Evolutionary conservation across 2,888 invertebrate species (phyloP).

Genomic region (Morpho achilles): DNA sequence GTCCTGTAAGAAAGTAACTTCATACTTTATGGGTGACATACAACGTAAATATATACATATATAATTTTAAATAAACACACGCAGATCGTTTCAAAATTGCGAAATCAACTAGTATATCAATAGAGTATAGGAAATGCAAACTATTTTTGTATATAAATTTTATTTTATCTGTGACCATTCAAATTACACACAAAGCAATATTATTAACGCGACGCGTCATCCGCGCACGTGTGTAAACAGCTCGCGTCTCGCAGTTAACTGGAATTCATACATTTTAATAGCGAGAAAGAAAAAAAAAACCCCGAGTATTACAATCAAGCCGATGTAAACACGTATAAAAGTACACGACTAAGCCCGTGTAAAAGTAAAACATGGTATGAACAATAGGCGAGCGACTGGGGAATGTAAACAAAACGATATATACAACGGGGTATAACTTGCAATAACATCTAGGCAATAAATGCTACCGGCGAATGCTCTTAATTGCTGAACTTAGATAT

Average conservation of each 20-base stretch:
- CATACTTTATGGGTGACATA: too few species aligned
- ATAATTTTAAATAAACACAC: too few species aligned
- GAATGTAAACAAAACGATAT: slow-evolving; percentile 14
- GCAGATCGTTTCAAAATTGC: too few species aligned
- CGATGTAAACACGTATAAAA: slow-evolving; percentile 16
- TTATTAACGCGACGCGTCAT: slow-evolving; percentile 1
- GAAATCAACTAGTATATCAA: too few species aligned
- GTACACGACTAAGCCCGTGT: slow-evolving; percentile 1
- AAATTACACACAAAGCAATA: background rate
- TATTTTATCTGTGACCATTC: background rate
- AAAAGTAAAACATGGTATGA: slow-evolving; percentile 8
- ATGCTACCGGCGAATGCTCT: slow-evolving; percentile 4
- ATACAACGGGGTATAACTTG: slow-evolving; percentile 1
- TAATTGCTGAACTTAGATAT: background rate
- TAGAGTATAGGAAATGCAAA: too few species aligned
- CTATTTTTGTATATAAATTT: too few species aligned
- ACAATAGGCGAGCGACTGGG: slow-evolving; percentile 11
- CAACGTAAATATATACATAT: too few species aligned
- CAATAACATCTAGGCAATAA: slow-evolving; percentile 4
- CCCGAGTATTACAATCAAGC: slow-evolving; percentile 7
- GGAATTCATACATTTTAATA: slow-evolving; percentile 18
- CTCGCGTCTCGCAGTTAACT: slow-evolving; percentile 5
- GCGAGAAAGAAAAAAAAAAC: slow-evolving; percentile 5
- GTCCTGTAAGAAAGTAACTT: too few species aligned
- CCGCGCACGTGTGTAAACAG: slow-evolving; percentile 21